phyloP scores from a whole-genome alignment of 2,888 invertebrate genomes.

The Anticlea derivata region DNA sequence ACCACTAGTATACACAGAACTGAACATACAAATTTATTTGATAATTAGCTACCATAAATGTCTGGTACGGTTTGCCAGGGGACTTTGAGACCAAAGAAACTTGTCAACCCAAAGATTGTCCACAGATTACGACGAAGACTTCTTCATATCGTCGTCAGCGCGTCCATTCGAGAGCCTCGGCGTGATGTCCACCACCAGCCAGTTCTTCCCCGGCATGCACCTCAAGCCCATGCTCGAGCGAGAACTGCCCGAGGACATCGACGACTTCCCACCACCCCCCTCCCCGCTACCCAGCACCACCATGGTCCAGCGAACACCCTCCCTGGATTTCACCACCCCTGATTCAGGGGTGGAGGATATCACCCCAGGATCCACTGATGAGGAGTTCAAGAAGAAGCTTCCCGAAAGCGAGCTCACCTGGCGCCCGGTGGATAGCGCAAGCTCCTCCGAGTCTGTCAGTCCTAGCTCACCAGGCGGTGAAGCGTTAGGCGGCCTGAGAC shows the following conservation, averaged over 20 bases:
- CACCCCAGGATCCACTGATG: constrained; percentile 78
- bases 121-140: constrained; percentile 86
- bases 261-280: constrained; percentile 53
- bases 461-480: constrained; percentile 72
- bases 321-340: constrained; percentile 82
- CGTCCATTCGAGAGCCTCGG: constrained; percentile 87
- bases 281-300: constrained; percentile 50
- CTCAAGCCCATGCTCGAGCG: constrained; percentile 58
- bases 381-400: constrained; percentile 61
- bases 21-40: too few relatives aligned
- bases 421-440: constrained; percentile 65
- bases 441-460: constrained; percentile 74
- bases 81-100: too few relatives aligned
- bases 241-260: constrained; percentile 50
- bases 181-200: constrained; percentile 83
- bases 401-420: constrained; percentile 51
- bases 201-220: constrained; percentile 88
- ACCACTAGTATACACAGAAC: too few relatives aligned
- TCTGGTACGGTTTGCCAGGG: too few relatives aligned
- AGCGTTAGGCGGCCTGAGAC: constrained; percentile 87
- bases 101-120: neutral
- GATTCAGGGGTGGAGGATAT: constrained; percentile 86
- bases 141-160: constrained; percentile 89
- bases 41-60: too few relatives aligned
- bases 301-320: constrained; percentile 53